Evolutionary conservation across 2,113 vertebrate species (phyloP), one percentile per base, ranked within the genome.

Genomic region (Varanus komodoensis): DNA sequence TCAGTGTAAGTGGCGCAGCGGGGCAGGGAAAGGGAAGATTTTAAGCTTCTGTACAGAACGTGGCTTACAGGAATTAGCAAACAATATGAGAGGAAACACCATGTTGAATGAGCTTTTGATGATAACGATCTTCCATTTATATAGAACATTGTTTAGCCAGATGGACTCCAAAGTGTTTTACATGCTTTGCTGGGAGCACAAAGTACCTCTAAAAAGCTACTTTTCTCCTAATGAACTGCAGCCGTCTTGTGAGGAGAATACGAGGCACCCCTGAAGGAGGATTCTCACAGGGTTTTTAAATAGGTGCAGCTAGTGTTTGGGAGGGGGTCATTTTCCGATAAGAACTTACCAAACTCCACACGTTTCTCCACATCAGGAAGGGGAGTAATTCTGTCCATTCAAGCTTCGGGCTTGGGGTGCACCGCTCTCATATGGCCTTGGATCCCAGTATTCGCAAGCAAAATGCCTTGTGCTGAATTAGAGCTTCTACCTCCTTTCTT

Each of bases 21-120:
- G 61, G 15, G 6, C 38, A 21, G 32, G 1, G 34, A 54, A 25
- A 25, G 54, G 38, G 11, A 38, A 32, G 15, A 48, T 64, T 64
- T 86, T 29, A 78, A 78, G 27, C 19, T 29, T 73, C 23, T 38
- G 29, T 8, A 19, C 34, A 21, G 44, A 69, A 88, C 52, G 64
- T 88, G 94, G 95, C 96, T 97, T 95, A 95, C 91, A 96, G 96
- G 95, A 96, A 97, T 96, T 95, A 95, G 96, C 94, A 97, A 96
- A 97, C 23, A 96, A 97, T 95, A 92, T 96, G 95, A 95, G 95
- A 95, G 95, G 61, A 96, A 97, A 97, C 92, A 93, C 96, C 96
- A 97, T 92, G 90, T 95, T 95, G 92, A 96, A 96, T 93, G 93
- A 94, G 95, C 95, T 95, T 96, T 84, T 82, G 92, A 93, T 96